These are phyloP conservation scores for Lymantria dispar DNA, from an alignment of 2,888 invertebrate genomes.

Conservation along the genomic window DNA sequence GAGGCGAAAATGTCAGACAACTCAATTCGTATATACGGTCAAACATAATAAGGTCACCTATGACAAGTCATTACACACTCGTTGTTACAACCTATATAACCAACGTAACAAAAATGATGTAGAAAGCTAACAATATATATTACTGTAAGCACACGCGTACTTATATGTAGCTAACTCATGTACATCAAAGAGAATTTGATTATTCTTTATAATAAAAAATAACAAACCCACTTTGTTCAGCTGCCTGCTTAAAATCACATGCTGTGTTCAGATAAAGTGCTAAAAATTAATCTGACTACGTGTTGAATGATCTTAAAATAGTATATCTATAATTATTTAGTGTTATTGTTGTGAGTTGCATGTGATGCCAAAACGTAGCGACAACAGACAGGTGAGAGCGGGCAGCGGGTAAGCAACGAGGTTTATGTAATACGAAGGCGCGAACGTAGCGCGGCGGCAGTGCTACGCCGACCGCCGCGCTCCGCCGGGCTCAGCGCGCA, in stretches of 20 bases:
- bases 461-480: conserved; percentile 56
- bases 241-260: conserved; percentile 28
- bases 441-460: conserved; percentile 58
- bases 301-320: conserved; percentile 65
- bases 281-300: conserved; percentile 53
- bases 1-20: not conserved
- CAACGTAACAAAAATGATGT: not conserved
- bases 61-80: conserved; percentile 17
- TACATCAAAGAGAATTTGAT: conserved; percentile 1
- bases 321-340: conserved; percentile 74
- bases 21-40: conserved; percentile 14
- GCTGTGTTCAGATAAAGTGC: conserved; percentile 44
- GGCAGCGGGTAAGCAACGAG: conserved; percentile 53
- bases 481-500: conserved; percentile 48
- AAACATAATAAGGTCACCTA: conserved; percentile 24
- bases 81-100: not conserved
- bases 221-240: conserved; percentile 11
- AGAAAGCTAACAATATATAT: not conserved
- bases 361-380: conserved; percentile 73
- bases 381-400: conserved; percentile 77
- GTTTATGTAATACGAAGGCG: conserved; percentile 71
- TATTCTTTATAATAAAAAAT: conserved; percentile 13
- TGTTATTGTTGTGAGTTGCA: conserved; percentile 76
- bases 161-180: not conserved
- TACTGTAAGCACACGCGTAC: not conserved